phyloP scores from a whole-genome alignment of 2,888 invertebrate species.

The Acrocera orbiculus region DNA sequence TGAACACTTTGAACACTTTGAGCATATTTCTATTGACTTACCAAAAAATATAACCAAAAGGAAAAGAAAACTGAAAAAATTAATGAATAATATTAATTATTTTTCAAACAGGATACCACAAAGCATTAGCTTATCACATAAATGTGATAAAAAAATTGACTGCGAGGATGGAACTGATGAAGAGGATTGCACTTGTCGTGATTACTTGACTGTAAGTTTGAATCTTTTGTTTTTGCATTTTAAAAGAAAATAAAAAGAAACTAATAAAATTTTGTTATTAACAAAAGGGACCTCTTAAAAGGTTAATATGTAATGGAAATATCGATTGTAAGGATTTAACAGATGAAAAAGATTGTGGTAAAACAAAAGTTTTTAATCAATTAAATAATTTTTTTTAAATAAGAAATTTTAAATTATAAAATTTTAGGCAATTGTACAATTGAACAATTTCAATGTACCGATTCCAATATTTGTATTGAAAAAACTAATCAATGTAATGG shows the following conservation, averaged over 20 bases:
- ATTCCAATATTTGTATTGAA: conserved; percentile 46
- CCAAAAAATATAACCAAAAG: too few relatives aligned
- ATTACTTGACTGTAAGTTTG: conserved; percentile 35
- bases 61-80: too few relatives aligned
- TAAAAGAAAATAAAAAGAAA: not conserved
- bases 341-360: conserved; percentile 59
- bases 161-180: conserved; percentile 77
- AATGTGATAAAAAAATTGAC: conserved; percentile 51
- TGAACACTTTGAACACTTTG: too few relatives aligned
- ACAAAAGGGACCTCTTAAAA: conserved; percentile 27
- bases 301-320: conserved; percentile 55
- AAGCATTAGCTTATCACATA: conserved; percentile 37
- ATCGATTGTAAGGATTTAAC: conserved; percentile 55
- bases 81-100: too few relatives aligned
- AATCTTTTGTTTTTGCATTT: not conserved
- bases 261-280: not conserved
- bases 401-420: conserved; percentile 1
- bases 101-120: conserved; percentile 52
- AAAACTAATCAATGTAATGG: conserved; percentile 45
- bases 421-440: conserved; percentile 38
- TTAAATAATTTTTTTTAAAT: not conserved
- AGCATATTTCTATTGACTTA: too few relatives aligned
- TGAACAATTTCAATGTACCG: conserved; percentile 43
- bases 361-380: conserved; percentile 17
- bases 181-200: conserved; percentile 50